A percentile compares a stretch with the other conserved stretches of the same genome.
Evolutionary conservation across 2,797 vertebrate genomes (phyloP).

Genomic region (Myotis daubentonii): DNA sequence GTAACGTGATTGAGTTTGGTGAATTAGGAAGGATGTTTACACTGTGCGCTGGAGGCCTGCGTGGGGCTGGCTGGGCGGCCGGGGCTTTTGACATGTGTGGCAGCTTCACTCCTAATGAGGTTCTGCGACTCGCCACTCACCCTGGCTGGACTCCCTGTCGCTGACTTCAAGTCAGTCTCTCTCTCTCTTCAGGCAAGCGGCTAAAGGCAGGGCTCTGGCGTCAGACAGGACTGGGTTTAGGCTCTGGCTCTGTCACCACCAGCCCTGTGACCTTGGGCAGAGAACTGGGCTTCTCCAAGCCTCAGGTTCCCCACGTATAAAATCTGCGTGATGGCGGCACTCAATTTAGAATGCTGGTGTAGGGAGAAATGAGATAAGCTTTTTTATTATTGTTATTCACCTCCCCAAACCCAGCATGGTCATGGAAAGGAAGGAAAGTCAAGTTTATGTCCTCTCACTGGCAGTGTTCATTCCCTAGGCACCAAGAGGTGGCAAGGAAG

Average conservation of each 20-base stretch:
- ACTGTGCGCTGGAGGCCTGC: background rate
- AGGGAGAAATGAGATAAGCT: background rate
- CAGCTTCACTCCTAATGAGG: slow-evolving; percentile 80
- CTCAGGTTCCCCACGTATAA: background rate
- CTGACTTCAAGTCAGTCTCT: slow-evolving; percentile 49
- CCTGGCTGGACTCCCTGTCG: slow-evolving; percentile 43
- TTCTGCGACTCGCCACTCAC: slow-evolving; percentile 54
- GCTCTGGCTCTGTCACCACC: background rate
- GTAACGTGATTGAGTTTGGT: slow-evolving; percentile 75
- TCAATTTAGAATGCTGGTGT: background rate
- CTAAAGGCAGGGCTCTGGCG: background rate
- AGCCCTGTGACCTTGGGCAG: background rate
- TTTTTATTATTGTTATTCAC: background rate
- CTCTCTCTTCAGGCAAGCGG: slow-evolving; percentile 34
- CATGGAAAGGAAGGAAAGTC: background rate
- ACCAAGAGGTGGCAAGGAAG: background rate
- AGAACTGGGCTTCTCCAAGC: background rate
- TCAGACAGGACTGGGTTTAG: background rate
- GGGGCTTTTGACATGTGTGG: slow-evolving; percentile 63
- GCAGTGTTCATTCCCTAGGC: background rate
- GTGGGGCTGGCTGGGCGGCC: background rate
- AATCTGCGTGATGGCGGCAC: background rate
- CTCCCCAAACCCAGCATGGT: background rate
- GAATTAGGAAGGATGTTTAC: slow-evolving; percentile 80
- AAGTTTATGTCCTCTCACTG: background rate